Evolutionary conservation across 2,797 vertebrate genomes (phyloP).

Genomic region (Paguma larvata): DNA sequence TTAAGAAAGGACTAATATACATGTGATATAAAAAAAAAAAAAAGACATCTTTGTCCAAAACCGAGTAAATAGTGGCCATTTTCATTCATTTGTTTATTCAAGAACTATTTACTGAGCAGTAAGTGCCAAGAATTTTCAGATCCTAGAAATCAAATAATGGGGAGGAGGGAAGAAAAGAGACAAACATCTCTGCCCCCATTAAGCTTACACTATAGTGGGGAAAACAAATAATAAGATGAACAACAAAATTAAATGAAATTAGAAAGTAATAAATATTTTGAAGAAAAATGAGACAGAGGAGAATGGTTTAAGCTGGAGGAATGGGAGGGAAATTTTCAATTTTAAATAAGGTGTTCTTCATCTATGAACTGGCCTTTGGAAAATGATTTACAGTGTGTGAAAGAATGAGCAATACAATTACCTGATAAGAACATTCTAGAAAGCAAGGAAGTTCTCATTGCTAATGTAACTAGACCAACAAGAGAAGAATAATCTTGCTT

Average conservation of each 20-base stretch:
- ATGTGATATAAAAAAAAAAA: background rate
- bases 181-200: background rate
- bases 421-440: background rate
- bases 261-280: background rate
- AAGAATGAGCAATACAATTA: background rate
- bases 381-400: background rate
- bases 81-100: conserved; percentile 7
- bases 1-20: background rate
- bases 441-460: background rate
- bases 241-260: background rate
- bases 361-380: background rate
- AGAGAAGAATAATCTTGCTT: background rate
- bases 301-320: background rate
- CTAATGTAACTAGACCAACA: background rate
- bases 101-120: background rate
- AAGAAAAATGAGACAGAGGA: conserved; percentile 1
- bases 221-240: conserved; percentile 38
- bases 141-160: background rate
- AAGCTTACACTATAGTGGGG: background rate
- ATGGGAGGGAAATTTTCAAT: background rate
- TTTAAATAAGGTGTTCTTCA: background rate
- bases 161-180: background rate
- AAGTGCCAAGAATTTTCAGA: background rate
- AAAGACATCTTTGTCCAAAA: background rate
- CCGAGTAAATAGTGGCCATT: background rate